Evolutionary conservation across 37 sponge, comb jelly and placozoan species (phyloP).

Genomic region (Haliclona indistincta): DNA sequence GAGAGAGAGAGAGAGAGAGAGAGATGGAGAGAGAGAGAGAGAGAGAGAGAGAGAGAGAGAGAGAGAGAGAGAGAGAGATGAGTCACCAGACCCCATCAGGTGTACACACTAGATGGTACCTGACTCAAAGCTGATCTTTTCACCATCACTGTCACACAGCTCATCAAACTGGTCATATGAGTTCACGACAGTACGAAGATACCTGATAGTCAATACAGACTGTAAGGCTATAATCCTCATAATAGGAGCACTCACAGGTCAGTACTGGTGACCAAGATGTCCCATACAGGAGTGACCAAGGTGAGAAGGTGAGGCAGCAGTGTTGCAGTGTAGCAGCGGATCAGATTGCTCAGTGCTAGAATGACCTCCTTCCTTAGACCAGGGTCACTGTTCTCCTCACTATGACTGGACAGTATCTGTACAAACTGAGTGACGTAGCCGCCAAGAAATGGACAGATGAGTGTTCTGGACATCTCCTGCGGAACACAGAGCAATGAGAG

Average conservation of each 20-base stretch:
- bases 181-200: conserved; percentile 41
- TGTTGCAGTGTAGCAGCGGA: conserved; percentile 45
- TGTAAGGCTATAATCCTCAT: too few species aligned
- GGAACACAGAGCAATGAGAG: neutral
- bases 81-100: neutral
- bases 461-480: conserved; percentile 17
- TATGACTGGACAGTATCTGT: conserved; percentile 18
- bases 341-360: conserved; percentile 36
- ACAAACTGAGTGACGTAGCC: conserved; percentile 37
- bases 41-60: neutral
- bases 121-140: conserved; percentile 44
- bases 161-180: conserved; percentile 8
- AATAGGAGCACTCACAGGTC: conserved; percentile 12
- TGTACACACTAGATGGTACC: neutral
- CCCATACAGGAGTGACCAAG: conserved; percentile 61
- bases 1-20: neutral
- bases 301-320: conserved; percentile 38
- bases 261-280: conserved; percentile 35
- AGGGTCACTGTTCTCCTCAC: conserved; percentile 30
- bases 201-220: conserved; percentile 20
- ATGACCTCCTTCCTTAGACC: conserved; percentile 62
- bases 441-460: conserved; percentile 35
- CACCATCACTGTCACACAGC: conserved; percentile 66
- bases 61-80: neutral
- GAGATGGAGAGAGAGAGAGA: neutral